Evolutionary conservation across 53 echinoderm and acorn worm genomes (phyloP).

Genomic region (Zoroaster sp.): DNA sequence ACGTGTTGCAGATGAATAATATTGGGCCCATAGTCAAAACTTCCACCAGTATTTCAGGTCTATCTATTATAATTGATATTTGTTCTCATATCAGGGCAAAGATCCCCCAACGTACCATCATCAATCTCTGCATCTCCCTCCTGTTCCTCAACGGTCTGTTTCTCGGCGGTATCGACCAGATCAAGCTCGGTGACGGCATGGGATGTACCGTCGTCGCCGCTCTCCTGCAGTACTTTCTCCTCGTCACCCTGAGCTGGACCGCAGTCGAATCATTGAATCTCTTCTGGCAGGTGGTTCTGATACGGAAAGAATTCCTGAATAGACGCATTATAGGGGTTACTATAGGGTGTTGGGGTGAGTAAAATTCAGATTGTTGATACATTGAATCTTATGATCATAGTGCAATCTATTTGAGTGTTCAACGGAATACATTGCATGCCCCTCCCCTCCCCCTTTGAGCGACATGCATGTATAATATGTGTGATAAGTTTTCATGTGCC

Average conservation of each 20-base stretch:
- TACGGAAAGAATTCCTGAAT: conserved; percentile 36
- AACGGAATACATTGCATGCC: too few relatives aligned
- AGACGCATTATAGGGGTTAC: conserved; percentile 9
- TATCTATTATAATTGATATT: too few relatives aligned
- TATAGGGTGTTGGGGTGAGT: conserved; percentile 39
- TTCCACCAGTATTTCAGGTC: too few relatives aligned
- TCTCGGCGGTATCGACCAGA: conserved; percentile 52
- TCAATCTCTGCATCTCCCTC: conserved; percentile 44
- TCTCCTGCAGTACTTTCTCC: conserved; percentile 47
- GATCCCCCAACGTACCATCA: conserved; percentile 46
- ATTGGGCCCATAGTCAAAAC: too few relatives aligned
- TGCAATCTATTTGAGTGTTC: too few relatives aligned
- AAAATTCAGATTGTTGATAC: not conserved
- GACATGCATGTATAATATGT: too few relatives aligned
- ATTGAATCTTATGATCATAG: too few relatives aligned
- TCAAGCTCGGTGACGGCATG: conserved; percentile 15
- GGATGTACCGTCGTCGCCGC: conserved; percentile 43
- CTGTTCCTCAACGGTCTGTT: conserved; percentile 40
- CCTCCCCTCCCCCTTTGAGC: too few relatives aligned
- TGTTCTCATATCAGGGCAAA: conserved; percentile 32
- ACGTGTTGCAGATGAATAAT: too few relatives aligned
- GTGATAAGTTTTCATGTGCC: too few relatives aligned
- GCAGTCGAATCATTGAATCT: conserved; percentile 47
- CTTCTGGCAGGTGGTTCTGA: conserved; percentile 44
- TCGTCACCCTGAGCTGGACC: conserved; percentile 46